Percentiles rank a stretch among this genome's conserved stretches.
Evolutionary conservation across 2,888 invertebrate species (phyloP).

Genomic region (Lingula anatina): DNA sequence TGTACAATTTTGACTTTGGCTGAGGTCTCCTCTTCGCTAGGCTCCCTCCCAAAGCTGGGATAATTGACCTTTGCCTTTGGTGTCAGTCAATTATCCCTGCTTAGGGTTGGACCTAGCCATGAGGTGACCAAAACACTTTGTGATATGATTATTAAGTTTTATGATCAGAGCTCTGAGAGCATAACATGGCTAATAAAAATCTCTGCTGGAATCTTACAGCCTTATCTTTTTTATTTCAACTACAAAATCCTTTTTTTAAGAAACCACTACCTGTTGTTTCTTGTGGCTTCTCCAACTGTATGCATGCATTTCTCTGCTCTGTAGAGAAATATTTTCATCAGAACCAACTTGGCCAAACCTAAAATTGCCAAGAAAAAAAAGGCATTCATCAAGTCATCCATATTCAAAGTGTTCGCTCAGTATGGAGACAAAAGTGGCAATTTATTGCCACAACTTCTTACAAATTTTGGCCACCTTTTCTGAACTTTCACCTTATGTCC

Average conservation of each 20-base stretch:
- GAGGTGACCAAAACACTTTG: no score
- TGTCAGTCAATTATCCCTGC: no score
- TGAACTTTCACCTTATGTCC: no score
- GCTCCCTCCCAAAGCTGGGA: no score
- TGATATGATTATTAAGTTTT: no score
- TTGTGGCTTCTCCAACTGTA: slow-evolving; percentile 65
- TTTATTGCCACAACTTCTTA: no score
- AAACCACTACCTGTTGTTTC: slow-evolving; percentile 48
- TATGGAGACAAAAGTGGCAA: background rate
- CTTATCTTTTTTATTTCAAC: background rate
- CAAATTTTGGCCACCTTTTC: no score
- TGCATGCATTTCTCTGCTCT: slow-evolving; percentile 63
- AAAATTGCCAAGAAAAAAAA: background rate
- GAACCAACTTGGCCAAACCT: slow-evolving; percentile 62
- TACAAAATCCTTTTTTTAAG: background rate
- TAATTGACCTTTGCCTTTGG: no score
- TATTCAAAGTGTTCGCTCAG: background rate
- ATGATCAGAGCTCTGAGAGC: no score
- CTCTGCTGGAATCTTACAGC: background rate
- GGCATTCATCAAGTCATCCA: background rate
- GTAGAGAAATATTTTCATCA: slow-evolving; percentile 67
- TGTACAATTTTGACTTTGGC: no score
- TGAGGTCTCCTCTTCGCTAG: no score
- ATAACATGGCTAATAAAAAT: background rate
- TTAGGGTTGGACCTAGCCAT: no score